Conservation (phyloP, 2,797 vertebrate genomes). For the Kryptolebias ocellatus region DNA sequence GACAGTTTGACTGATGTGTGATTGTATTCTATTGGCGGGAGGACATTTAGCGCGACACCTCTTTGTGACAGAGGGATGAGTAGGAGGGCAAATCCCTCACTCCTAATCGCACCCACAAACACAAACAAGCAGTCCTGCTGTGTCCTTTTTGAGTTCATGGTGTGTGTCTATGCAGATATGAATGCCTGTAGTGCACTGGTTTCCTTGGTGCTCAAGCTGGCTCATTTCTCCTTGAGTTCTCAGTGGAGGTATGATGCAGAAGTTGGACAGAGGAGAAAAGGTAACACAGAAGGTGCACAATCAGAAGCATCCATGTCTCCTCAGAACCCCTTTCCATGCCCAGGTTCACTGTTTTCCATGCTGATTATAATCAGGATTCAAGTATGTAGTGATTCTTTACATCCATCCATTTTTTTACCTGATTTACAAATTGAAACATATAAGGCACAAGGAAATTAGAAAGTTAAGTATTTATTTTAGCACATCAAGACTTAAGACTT, state of each 20-base stretch:
- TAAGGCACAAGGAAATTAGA: too few relatives aligned
- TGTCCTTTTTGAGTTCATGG: constrained; percentile 52
- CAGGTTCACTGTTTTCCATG: background rate
- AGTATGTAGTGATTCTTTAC: background rate
- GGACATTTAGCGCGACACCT: constrained; percentile 70
- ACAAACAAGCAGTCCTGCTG: constrained; percentile 44
- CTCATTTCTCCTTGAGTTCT: constrained; percentile 50
- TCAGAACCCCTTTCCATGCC: constrained; percentile 16
- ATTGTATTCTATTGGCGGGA: constrained; percentile 47
- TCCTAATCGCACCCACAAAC: constrained; percentile 44
- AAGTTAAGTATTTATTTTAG: too few relatives aligned
- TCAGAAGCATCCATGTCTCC: constrained; percentile 31
- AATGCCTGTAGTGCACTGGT: constrained; percentile 25
- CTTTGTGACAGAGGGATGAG: constrained; percentile 67
- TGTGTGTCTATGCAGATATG: constrained; percentile 41
- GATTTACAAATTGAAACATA: too few relatives aligned
- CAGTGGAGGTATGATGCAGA: constrained; percentile 27
- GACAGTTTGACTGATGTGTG: constrained; percentile 71
- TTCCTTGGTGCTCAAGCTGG: constrained; percentile 27
- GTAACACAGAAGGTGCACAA: constrained; percentile 38
- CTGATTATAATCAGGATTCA: background rate
- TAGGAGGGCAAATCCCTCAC: constrained; percentile 60
- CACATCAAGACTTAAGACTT: too few relatives aligned
- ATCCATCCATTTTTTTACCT: too few relatives aligned
- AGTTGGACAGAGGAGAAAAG: constrained; percentile 51